Percentiles rank a stretch among this genome's conserved stretches.
These are phyloP conservation scores for Diarsia brunnea DNA, from an alignment of 2,888 invertebrate genomes.

Conservation along the genomic window DNA sequence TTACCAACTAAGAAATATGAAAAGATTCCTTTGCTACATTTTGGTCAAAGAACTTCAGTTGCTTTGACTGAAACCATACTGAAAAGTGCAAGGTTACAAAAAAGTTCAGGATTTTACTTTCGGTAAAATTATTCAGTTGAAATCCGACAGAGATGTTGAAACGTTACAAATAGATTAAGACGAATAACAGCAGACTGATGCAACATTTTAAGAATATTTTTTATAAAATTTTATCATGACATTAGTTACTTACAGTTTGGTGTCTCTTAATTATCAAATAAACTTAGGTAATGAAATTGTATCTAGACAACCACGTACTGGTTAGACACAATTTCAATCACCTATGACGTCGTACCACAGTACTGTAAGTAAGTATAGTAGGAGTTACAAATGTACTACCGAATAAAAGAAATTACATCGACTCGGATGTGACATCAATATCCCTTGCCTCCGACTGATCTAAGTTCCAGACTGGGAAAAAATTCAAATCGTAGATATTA, in stretches of 20 bases:
- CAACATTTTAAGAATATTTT: background rate
- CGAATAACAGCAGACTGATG: background rate
- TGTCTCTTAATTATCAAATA: background rate
- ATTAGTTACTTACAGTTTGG: background rate
- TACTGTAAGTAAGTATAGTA: background rate
- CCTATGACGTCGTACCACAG: background rate
- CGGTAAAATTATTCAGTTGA: conserved; percentile 2
- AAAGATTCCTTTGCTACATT: background rate
- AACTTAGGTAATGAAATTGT: background rate
- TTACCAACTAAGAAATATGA: background rate
- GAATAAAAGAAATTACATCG: background rate
- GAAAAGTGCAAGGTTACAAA: background rate
- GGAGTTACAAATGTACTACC: background rate
- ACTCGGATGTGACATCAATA: background rate
- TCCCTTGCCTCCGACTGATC: background rate
- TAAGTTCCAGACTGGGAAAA: conserved; percentile 9
- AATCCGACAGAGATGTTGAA: background rate
- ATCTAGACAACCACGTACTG: background rate
- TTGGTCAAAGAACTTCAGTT: conserved; percentile 22
- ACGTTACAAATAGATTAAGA: background rate
- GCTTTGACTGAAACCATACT: conserved; percentile 14
- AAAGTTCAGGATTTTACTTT: background rate
- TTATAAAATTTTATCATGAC: background rate
- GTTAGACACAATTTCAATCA: background rate
- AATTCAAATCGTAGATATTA: background rate